These are phyloP conservation scores for Tetranychus urticae DNA, from an alignment of 1,140 invertebrate species.

Conservation along the genomic window DNA sequence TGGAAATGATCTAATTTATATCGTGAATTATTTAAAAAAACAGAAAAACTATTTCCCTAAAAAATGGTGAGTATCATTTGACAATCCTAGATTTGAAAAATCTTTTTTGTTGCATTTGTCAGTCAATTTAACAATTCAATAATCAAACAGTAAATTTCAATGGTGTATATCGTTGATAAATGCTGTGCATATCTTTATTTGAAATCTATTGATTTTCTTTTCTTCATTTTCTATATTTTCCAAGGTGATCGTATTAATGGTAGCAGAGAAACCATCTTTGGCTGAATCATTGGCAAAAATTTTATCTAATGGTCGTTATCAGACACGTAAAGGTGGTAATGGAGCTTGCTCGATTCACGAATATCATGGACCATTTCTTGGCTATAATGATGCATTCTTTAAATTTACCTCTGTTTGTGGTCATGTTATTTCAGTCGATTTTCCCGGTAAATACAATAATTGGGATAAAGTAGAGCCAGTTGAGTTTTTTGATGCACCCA, in stretches of 20 bases:
- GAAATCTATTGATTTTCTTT: too few species aligned
- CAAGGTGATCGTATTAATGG: conserved; percentile 62
- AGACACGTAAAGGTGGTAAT: conserved; percentile 62
- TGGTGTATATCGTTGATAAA: too few species aligned
- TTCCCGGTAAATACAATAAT: conserved; percentile 83
- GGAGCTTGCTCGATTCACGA: conserved; percentile 78
- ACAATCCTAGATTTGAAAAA: too few species aligned
- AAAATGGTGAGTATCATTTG: too few species aligned
- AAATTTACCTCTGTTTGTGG: conserved; percentile 98
- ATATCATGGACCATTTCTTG: conserved; percentile 58
- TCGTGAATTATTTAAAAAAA: too few species aligned
- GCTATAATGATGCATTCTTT: conserved; percentile 39
- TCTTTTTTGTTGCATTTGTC: too few species aligned
- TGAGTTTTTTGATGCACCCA: conserved; percentile 75
- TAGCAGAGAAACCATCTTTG: conserved; percentile 95
- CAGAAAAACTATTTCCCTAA: too few species aligned
- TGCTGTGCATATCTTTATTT: too few species aligned
- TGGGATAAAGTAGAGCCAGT: conserved; percentile 96
- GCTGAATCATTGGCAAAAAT: conserved; percentile 83
- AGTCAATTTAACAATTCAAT: too few species aligned
- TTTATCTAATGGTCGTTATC: conserved; percentile 61
- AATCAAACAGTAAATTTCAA: too few species aligned
- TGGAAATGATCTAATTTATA: too few species aligned
- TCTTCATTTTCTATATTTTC: neutral
- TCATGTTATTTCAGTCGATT: conserved; percentile 90